Evolutionary conservation across 2,888 invertebrate genomes (phyloP).

Genomic region (Ligdia adustata): DNA sequence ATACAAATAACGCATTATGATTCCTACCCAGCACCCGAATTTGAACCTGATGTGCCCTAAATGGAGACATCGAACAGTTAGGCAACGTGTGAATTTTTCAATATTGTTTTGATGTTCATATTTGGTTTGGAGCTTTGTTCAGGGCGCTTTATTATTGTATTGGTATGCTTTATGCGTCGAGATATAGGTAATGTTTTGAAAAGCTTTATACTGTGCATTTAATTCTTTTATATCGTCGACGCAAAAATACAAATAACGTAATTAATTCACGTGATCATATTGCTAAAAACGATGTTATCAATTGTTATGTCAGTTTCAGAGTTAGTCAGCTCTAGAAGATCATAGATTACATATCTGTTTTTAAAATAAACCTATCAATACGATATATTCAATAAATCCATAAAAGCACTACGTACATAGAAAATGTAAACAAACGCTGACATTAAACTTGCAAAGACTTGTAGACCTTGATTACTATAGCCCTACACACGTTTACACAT

Average conservation of each 20-base stretch:
- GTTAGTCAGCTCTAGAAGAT: no score
- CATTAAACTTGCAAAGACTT: slow-evolving; percentile 72
- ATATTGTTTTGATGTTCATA: slow-evolving; percentile 21
- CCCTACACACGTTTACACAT: slow-evolving; percentile 44
- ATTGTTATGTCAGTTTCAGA: no score
- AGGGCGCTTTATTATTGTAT: no score
- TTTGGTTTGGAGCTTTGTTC: slow-evolving; percentile 10
- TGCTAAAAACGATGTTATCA: no score
- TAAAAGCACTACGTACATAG: slow-evolving; percentile 20
- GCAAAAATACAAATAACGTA: no score
- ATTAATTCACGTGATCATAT: no score
- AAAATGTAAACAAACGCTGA: slow-evolving; percentile 74
- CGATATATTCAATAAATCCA: background rate
- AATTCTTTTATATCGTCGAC: no score
- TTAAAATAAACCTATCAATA: background rate
- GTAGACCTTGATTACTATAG: slow-evolving; percentile 74
- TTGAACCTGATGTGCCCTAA: slow-evolving; percentile 54
- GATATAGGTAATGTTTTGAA: no score
- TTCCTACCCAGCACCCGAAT: slow-evolving; percentile 59
- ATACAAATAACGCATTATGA: slow-evolving; percentile 64
- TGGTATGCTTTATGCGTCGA: slow-evolving; percentile 14
- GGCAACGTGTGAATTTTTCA: slow-evolving; percentile 34
- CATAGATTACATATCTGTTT: no score
- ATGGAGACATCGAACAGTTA: slow-evolving; percentile 49
- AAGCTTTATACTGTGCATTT: no score